Evolutionary conservation across 1,140 invertebrate genomes (phyloP), one percentile per base, ranked within the genome.

Genomic region (Zelostemma sp.): DNA sequence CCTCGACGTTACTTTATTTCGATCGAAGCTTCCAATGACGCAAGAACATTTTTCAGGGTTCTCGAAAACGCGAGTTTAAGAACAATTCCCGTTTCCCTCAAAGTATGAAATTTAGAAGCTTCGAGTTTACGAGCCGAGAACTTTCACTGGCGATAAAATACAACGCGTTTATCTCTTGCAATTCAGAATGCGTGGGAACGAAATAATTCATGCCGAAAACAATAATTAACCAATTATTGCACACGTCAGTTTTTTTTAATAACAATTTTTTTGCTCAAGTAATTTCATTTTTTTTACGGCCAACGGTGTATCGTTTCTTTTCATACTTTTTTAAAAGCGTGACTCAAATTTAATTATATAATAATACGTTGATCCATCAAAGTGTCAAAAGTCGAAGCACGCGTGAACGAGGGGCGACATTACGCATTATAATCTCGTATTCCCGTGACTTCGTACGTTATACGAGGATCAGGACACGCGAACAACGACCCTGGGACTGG

Each of bases 401-500:
- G 35, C 15, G 40, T 41, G 12, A 1, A 8, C 14, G 40, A 41
- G 4, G 40, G 40, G 40, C 15, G 14, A 15, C 11, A 15, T 5
- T 41, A 15, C 14, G 35, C 14, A 12, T 11, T n/a, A 11, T 11
- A 38, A n/a, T 38, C 9, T 38, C 14, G 28, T 31, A 31, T n/a
- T n/a, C 28, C 5, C 5, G 28, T 5, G 28, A 31, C 28, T 31
- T 11, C 11, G 35, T n/a, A n/a, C n/a, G n/a, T n/a, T n/a, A n/a
- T n/a, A n/a, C 35, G 35, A 38, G 1, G 2, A 11, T 12, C 58
- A 16, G 45, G 41, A 35, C 48, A 11, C 41, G 9, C 21, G 48
- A 53, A 61, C 48, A 61, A 61, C 51, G 58, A 61, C 40, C 5
- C 6, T 41, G 14, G 11, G n/a, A 41, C 35, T 31, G 14, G 1